Conservation (phyloP, 2,797 vertebrate species). For the Steatocranus sp. region DNA sequence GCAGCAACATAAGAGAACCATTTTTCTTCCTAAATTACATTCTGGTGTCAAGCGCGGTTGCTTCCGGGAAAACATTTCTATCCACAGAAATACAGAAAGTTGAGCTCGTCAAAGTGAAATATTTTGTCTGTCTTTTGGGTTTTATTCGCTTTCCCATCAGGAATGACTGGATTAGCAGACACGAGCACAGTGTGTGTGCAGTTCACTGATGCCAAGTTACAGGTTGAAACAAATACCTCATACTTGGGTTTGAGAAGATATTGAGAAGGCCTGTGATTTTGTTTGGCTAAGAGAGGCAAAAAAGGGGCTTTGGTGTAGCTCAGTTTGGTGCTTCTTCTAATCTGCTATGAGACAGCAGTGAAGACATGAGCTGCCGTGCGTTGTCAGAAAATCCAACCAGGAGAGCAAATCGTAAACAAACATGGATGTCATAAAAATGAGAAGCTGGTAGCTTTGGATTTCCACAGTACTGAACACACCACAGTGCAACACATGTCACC, state of each 20-base stretch:
- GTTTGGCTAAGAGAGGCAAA: not conserved
- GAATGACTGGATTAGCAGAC: not conserved
- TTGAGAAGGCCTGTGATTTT: not conserved
- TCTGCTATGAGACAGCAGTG: not conserved
- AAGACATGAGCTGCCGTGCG: not conserved
- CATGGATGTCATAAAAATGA: not conserved
- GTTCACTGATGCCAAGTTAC: not conserved
- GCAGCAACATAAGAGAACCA: not conserved
- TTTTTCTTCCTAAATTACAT: not conserved
- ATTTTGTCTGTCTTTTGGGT: not conserved
- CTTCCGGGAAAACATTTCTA: conserved; percentile 18
- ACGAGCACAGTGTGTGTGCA: not conserved
- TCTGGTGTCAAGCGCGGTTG: not conserved
- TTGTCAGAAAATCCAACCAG: not conserved
- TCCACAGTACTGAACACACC: not conserved
- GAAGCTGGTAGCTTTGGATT: not conserved
- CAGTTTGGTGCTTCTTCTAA: not conserved
- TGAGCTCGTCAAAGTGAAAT: not conserved
- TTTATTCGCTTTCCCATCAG: not conserved
- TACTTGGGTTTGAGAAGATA: not conserved
- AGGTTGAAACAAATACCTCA: not conserved
- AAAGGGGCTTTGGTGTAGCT: not conserved
- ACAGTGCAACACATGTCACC: not conserved
- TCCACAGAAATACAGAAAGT: not conserved
- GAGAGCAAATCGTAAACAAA: not conserved